Conservation (phyloP, 2,888 invertebrate genomes). For the Barypeithes pellucidus region DNA sequence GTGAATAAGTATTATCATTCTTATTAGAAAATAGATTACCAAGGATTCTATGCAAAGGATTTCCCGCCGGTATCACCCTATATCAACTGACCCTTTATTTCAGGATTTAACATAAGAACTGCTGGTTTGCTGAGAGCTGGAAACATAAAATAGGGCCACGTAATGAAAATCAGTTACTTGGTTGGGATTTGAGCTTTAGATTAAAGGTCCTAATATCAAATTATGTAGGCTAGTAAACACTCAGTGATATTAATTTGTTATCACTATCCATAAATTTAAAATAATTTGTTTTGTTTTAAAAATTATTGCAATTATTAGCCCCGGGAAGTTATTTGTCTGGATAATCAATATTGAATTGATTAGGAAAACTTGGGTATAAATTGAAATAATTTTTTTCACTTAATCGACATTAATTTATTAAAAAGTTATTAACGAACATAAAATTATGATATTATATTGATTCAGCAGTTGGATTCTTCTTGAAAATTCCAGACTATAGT, state of each 20-base stretch:
- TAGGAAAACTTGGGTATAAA: no score
- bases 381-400: no score
- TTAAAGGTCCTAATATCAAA: not conserved
- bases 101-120: slow-evolving; percentile 12
- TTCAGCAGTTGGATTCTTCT: no score
- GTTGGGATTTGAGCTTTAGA: not conserved
- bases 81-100: slow-evolving; percentile 9
- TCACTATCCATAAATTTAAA: not conserved
- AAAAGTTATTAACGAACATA: no score
- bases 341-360: no score
- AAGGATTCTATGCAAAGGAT: slow-evolving; percentile 5
- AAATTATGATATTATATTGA: no score
- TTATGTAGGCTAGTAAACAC: not conserved
- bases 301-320: no score
- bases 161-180: not conserved
- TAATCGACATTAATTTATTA: no score
- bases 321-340: no score
- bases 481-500: no score
- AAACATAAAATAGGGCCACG: not conserved
- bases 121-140: not conserved
- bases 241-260: not conserved
- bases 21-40: not conserved
- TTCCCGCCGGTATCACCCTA: slow-evolving; percentile 18
- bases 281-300: not conserved
- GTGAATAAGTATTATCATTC: slow-evolving; percentile 4